Evolutionary conservation across 1,140 invertebrate species (phyloP).

Genomic region (Pinna nobilis): DNA sequence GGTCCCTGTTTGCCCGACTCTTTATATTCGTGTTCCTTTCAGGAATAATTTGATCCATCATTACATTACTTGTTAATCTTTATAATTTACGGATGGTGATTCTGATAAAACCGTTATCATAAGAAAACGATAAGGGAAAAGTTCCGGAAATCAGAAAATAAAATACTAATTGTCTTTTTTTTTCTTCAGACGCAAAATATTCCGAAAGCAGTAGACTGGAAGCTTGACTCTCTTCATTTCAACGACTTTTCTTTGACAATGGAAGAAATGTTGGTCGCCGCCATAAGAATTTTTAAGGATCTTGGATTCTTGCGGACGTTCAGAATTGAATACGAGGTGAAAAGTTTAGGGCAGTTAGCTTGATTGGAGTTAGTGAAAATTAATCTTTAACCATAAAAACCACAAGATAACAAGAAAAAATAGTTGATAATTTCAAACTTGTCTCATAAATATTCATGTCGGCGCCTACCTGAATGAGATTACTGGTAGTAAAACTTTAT

Average conservation of each 20-base stretch:
- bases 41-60: too few relatives aligned
- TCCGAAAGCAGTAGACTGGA: slow-evolving; percentile 52
- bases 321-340: slow-evolving; percentile 94
- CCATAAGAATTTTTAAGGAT: slow-evolving; percentile 93
- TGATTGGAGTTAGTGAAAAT: not conserved
- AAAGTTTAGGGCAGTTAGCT: slow-evolving; percentile 42
- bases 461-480: too few relatives aligned
- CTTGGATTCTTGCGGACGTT: slow-evolving; percentile 93
- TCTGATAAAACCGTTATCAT: not conserved
- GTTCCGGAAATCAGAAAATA: too few relatives aligned
- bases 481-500: too few relatives aligned
- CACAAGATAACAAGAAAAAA: too few relatives aligned
- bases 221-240: slow-evolving; percentile 82
- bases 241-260: slow-evolving; percentile 92
- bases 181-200: slow-evolving; percentile 45
- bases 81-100: too few relatives aligned
- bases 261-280: slow-evolving; percentile 93
- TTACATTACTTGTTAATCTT: too few relatives aligned
- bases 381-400: not conserved
- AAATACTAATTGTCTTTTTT: not conserved
- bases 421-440: too few relatives aligned
- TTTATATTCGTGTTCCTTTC: too few relatives aligned
- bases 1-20: too few relatives aligned
- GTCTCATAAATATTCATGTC: too few relatives aligned
- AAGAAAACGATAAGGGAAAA: not conserved